Evolutionary conservation across 2,888 invertebrate species (phyloP), one percentile per base, ranked within the genome.

Genomic region (Galeopsomyia nigrocyanea): DNA sequence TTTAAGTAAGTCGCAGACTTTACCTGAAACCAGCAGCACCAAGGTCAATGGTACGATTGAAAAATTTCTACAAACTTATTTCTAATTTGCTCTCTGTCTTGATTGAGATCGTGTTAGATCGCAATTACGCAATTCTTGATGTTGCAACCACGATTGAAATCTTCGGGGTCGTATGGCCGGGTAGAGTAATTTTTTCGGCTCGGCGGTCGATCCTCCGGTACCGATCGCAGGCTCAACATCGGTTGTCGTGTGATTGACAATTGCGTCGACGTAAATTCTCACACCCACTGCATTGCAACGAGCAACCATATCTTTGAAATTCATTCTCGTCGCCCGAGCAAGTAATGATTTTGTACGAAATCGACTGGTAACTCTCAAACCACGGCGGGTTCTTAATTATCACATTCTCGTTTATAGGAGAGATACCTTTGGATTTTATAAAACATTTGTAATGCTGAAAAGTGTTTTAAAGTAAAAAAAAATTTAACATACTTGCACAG

Each of bases 231-330:
- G 87, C 6, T 80, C 79, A 10, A 87, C 81, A 57, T 89, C 87
- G 0, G 88, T 91, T 0, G 92, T 90, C 94, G 94, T 94, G 80
- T 95, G 94, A 82, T 94, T 95, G 46, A 93, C 84, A 0, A 94
- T 91, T 0, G 91, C 89, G 80, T 95, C 95, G 0, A 91, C 92
- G 83, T 92, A 94, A 67, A 94, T 91, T 79, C 92, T 89, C 1
- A 79, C 78, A 19, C 80, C 80, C 31, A 74, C 80, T 5, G 67
- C 69, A 47, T 82, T 82, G 66, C 82, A 82, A 22, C 81, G 72
- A 46, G 88, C 87, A 0, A 93, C 91, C 96, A 96, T 96, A 77
- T 90, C 88, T 5, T 88, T 83, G 81, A 96, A 93, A 76, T 93
- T n/a, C 91, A 10, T 86, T 82, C 79, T 94, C 93, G 76, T 90